These are phyloP conservation scores for Pachyuromys duprasi DNA, from an alignment of 2,797 vertebrate genomes.

Conservation along the genomic window DNA sequence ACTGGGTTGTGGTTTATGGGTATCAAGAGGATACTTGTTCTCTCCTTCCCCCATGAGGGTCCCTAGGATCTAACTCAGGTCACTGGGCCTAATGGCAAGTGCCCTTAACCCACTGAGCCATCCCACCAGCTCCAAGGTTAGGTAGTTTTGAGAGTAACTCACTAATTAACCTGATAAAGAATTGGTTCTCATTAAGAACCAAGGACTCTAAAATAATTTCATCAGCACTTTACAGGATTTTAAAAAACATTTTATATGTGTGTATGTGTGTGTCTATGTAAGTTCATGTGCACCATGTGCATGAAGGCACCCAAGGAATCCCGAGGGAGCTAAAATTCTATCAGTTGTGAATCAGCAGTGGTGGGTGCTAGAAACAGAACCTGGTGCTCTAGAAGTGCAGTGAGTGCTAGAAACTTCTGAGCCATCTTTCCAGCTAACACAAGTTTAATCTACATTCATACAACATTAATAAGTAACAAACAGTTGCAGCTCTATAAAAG, in stretches of 20 bases:
- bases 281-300: neutral
- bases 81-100: neutral
- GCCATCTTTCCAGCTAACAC: neutral
- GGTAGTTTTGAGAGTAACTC: neutral
- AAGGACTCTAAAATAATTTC: neutral
- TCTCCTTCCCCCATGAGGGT: neutral
- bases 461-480: slow-evolving; percentile 12
- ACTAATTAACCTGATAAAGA: neutral
- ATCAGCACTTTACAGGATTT: neutral
- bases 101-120: neutral
- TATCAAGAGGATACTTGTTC: neutral
- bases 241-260: neutral
- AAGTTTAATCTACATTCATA: neutral
- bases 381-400: neutral
- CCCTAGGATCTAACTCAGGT: neutral
- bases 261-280: neutral
- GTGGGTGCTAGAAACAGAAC: neutral
- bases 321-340: no score
- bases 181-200: neutral
- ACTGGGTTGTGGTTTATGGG: neutral
- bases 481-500: slow-evolving; percentile 3
- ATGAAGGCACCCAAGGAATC: neutral
- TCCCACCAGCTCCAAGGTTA: neutral
- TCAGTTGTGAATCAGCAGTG: neutral
- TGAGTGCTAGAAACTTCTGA: neutral